Evolutionary conservation across 2,888 invertebrate species (phyloP).

Genomic region (Didymodactylos carnosus): DNA sequence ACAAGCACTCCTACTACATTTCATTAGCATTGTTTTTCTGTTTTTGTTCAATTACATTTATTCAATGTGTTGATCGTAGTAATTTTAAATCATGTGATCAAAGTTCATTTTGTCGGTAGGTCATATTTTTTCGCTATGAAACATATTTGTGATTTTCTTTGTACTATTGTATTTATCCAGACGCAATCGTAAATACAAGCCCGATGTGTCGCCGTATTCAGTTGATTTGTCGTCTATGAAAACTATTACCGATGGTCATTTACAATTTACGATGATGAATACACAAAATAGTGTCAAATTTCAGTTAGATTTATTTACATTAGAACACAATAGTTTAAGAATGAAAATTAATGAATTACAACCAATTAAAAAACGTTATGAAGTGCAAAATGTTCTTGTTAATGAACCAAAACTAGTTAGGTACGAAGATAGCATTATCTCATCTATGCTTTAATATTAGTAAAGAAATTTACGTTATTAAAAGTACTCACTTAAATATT

Average conservation of each 20-base stretch:
- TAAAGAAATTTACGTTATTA: too few species aligned
- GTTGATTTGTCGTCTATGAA: constrained; percentile 13
- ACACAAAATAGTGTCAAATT: constrained; percentile 23
- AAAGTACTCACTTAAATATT: too few species aligned
- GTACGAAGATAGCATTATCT: too few species aligned
- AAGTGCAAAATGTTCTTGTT: constrained; percentile 41
- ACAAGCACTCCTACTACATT: too few species aligned
- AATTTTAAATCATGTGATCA: constrained; percentile 88
- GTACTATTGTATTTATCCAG: constrained; percentile 24
- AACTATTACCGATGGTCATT: constrained; percentile 19
- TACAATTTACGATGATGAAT: constrained; percentile 24
- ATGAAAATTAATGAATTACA: constrained; percentile 63
- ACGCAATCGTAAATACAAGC: constrained; percentile 25
- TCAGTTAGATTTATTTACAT: constrained; percentile 40
- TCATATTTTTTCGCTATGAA: constrained; percentile 14
- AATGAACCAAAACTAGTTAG: constrained; percentile 24
- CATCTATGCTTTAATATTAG: too few species aligned
- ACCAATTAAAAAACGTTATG: constrained; percentile 41
- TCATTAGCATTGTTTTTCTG: too few species aligned
- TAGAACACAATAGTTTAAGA: constrained; percentile 56
- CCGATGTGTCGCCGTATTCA: constrained; percentile 19
- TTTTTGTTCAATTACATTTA: too few species aligned
- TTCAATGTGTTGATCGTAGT: constrained; percentile 49
- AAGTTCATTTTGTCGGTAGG: constrained; percentile 76
- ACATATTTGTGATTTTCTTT: background rate